Evolutionary conservation across 1,140 invertebrate genomes (phyloP).

Genomic region (Andricus grossulariae): DNA sequence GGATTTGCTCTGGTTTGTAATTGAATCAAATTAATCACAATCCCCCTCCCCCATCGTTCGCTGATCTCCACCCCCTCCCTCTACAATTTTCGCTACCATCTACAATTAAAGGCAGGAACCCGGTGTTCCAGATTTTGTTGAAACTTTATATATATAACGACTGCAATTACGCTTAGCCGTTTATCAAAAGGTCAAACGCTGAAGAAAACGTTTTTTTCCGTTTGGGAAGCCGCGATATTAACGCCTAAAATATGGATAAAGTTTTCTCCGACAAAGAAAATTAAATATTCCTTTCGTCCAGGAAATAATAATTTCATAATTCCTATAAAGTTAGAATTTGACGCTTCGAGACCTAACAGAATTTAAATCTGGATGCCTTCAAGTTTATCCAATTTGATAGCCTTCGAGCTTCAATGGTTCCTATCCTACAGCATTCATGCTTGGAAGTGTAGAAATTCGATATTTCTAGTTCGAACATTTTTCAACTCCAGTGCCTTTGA

Average conservation of each 20-base stretch:
- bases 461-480: background rate
- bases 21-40: slow-evolving; percentile 63
- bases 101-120: slow-evolving; percentile 57
- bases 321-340: background rate
- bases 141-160: slow-evolving; percentile 59
- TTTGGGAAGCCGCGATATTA: slow-evolving; percentile 2
- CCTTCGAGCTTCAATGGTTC: slow-evolving; percentile 1
- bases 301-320: background rate
- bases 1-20: slow-evolving; percentile 57
- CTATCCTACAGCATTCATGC: background rate
- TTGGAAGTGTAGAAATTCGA: background rate
- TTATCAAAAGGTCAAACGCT: slow-evolving; percentile 55
- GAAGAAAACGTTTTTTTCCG: slow-evolving; percentile 20
- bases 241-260: background rate
- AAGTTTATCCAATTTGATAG: slow-evolving; percentile 6
- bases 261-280: background rate
- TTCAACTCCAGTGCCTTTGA: background rate
- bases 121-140: slow-evolving; percentile 51
- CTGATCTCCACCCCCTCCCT: slow-evolving; percentile 38
- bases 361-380: slow-evolving; percentile 3
- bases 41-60: slow-evolving; percentile 42
- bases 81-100: slow-evolving; percentile 48
- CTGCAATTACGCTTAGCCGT: slow-evolving; percentile 58
- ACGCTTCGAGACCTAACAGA: background rate
- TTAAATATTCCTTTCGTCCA: background rate